Conservation (phyloP, 2,113 vertebrate genomes). For the Larimichthys polyactis region DNA sequence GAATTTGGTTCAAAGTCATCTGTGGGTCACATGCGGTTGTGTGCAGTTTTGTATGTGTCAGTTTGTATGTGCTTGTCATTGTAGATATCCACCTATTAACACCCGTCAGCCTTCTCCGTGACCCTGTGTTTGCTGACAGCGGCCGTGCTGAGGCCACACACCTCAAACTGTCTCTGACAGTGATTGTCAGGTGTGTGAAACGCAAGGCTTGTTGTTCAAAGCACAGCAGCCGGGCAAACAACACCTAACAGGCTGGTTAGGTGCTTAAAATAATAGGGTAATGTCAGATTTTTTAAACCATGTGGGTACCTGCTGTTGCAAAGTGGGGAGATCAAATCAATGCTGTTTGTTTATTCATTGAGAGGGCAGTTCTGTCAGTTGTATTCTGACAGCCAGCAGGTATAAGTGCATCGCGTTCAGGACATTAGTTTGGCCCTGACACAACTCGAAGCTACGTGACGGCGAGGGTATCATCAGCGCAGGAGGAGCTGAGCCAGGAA, state of each 20-base stretch:
- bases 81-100: conserved; percentile 32
- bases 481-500: background rate
- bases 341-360: conserved; percentile 33
- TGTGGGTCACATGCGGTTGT: background rate
- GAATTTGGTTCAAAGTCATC: conserved; percentile 43
- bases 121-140: conserved; percentile 29
- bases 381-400: conserved; percentile 3
- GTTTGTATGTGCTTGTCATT: conserved; percentile 16
- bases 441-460: conserved; percentile 4
- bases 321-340: conserved; percentile 23
- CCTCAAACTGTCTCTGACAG: conserved; percentile 34
- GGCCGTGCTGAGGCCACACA: background rate
- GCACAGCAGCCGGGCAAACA: background rate
- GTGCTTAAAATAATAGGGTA: conserved; percentile 1
- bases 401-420: background rate
- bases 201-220: background rate
- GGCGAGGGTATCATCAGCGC: background rate
- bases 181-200: conserved; percentile 18
- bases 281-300: conserved; percentile 4
- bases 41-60: conserved; percentile 8
- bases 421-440: conserved; percentile 5
- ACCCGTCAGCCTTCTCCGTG: conserved; percentile 13
- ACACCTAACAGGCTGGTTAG: conserved; percentile 2
- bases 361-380: conserved; percentile 5
- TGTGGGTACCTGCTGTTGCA: background rate